Percentiles rank a stretch among this genome's conserved stretches.
These are phyloP conservation scores for Euwallacea similis DNA, from an alignment of 1,140 invertebrate species.

Conservation along the genomic window DNA sequence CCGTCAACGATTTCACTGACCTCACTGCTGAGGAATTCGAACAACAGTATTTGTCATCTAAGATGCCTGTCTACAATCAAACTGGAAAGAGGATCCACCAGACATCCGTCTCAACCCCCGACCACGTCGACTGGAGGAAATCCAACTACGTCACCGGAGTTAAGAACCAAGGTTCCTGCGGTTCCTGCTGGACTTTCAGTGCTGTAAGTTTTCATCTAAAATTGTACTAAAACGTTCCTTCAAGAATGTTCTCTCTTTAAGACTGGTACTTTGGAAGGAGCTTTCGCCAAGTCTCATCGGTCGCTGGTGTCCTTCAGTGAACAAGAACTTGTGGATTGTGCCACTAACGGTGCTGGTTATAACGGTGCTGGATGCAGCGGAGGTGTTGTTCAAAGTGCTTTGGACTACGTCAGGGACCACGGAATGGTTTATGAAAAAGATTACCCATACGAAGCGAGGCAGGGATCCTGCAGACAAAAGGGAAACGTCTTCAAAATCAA, in stretches of 20 bases:
- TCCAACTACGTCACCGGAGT: constrained; percentile 45
- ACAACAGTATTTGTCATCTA: constrained; percentile 54
- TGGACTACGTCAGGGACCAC: constrained; percentile 67
- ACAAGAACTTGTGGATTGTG: constrained; percentile 97
- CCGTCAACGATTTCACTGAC: constrained; percentile 81
- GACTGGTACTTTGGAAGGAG: constrained; percentile 93
- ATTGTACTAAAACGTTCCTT: background rate
- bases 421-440: constrained; percentile 68
- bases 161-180: constrained; percentile 50
- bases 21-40: constrained; percentile 80
- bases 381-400: constrained; percentile 63
- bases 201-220: constrained; percentile 48
- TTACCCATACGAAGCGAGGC: constrained; percentile 61
- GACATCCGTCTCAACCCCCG: constrained; percentile 17
- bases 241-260: constrained; percentile 50
- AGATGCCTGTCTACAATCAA: background rate
- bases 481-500: background rate
- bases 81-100: background rate
- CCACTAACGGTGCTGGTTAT: constrained; percentile 67
- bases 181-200: constrained; percentile 60
- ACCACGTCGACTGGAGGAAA: constrained; percentile 44
- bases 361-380: constrained; percentile 72
- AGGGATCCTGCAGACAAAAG: constrained; percentile 37
- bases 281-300: constrained; percentile 83
- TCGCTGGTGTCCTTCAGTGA: constrained; percentile 88